A percentile compares a stretch with the other conserved stretches of the same genome.
These are phyloP conservation scores for Lemur catta DNA, from an alignment of 2,797 vertebrate genomes.

Conservation along the genomic window DNA sequence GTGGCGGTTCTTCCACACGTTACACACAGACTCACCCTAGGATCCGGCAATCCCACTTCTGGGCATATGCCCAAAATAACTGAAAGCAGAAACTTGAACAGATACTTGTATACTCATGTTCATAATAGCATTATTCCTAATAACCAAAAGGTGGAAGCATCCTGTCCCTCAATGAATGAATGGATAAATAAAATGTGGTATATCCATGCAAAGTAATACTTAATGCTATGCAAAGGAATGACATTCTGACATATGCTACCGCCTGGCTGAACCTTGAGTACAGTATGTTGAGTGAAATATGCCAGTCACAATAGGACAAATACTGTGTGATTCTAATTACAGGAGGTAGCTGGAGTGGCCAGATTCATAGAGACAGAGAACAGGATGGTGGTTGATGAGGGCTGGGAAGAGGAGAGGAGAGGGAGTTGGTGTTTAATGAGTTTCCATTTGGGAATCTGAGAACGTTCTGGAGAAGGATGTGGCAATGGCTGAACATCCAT, in stretches of 20 bases:
- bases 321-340: not conserved
- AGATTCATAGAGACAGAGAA: not conserved
- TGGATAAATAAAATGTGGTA: not conserved
- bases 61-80: not conserved
- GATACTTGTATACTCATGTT: not conserved
- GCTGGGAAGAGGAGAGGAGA: accelerated
- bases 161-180: not conserved
- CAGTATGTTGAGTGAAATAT: not conserved
- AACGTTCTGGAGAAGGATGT: not conserved
- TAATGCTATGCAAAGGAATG: not conserved
- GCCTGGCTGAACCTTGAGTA: not conserved
- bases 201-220: accelerated
- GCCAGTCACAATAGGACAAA: not conserved
- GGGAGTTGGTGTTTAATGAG: not conserved
- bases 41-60: not conserved
- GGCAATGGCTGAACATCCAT: too few species aligned
- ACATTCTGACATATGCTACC: not conserved
- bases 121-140: not conserved
- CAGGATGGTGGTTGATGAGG: not conserved
- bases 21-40: not conserved
- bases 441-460: not conserved
- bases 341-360: not conserved
- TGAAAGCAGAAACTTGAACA: not conserved
- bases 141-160: not conserved
- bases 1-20: not conserved